These are phyloP conservation scores for Hemicrepidius hirtus DNA, from an alignment of 2,888 invertebrate genomes.

Conservation along the genomic window DNA sequence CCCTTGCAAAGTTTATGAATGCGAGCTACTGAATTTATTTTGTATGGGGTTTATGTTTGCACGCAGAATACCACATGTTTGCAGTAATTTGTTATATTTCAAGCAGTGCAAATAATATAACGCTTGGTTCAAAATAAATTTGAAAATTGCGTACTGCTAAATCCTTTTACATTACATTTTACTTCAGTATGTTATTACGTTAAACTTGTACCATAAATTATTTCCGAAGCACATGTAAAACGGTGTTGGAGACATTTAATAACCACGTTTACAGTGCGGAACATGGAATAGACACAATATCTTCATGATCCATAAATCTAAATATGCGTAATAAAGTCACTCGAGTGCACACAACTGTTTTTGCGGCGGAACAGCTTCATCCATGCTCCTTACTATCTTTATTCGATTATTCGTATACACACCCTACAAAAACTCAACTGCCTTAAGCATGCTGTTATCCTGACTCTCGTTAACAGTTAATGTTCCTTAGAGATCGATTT, in stretches of 20 bases:
- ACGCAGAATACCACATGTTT: constrained; percentile 33
- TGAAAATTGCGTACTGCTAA: constrained; percentile 16
- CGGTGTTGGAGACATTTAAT: constrained; percentile 49
- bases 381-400: constrained; percentile 17
- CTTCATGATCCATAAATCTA: constrained; percentile 55
- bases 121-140: constrained; percentile 9
- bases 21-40: constrained; percentile 20
- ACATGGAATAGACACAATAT: constrained; percentile 52
- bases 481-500: constrained; percentile 29
- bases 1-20: constrained; percentile 35
- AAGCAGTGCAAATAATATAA: constrained; percentile 31
- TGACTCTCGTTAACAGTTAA: constrained; percentile 18
- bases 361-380: constrained; percentile 27
- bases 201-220: constrained; percentile 40
- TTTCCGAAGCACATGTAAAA: constrained; percentile 37
- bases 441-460: constrained; percentile 25
- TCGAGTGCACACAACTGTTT: constrained; percentile 48
- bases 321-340: constrained; percentile 55
- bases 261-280: constrained; percentile 50
- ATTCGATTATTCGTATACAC: constrained; percentile 16
- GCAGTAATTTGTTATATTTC: constrained; percentile 29
- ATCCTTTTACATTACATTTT: constrained; percentile 27
- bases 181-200: constrained; percentile 34
- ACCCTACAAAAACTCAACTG: constrained; percentile 25
- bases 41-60: constrained; percentile 31